Base-by-base conservation (phyloP, 2,797 vertebrate genomes). In the Australoheros facetus region DNA sequence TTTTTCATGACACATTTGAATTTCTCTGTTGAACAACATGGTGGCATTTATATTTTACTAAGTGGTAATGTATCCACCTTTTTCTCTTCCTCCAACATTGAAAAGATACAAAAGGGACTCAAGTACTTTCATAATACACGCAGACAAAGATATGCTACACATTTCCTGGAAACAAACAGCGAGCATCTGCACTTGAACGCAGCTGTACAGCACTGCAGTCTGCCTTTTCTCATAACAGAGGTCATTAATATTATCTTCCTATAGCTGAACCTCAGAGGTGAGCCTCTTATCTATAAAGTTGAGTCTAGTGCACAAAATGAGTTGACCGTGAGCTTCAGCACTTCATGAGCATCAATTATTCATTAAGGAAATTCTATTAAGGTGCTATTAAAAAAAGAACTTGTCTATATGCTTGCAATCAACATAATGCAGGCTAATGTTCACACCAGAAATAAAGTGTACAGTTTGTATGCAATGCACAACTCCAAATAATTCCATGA, bases 1-100 rank as follows among this genome's bases (percentile, higher is more conserved):
- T 96, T 94, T 96, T 96, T 96, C 93, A 96, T 96, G 94, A 94
- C 89, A 90, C 91, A 90, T 95, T 96, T 95, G 91, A 94, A 95
- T 95, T 93, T 94, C 93, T 91, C 92, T 95, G 95, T 95, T 89
- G 80, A 94, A 95, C 95, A 95, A 94, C 92, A 92, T 93, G 91
- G 87, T 37, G 70, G 71, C 93, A 96, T 96, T 93, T 95, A 95
- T 96, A 96, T 95, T 96, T 96, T 73, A 96, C 93, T 77, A 93
- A 92, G 93, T 92, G 86, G 89, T 90, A 92, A 93, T 93, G 92
- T 91, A 94, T 90, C 94, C 89, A 93, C 91, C 91, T 92, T 92
- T 93, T 92, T 88, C 85, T 93, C 77, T 90, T 92, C 88, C 88
- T 89, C 82, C 81, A 90, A 92, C 78, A 85, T 84, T 86, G 87